Evolutionary conservation across 2,888 invertebrate species (phyloP).

Genomic region (Dryobotodes eremita): DNA sequence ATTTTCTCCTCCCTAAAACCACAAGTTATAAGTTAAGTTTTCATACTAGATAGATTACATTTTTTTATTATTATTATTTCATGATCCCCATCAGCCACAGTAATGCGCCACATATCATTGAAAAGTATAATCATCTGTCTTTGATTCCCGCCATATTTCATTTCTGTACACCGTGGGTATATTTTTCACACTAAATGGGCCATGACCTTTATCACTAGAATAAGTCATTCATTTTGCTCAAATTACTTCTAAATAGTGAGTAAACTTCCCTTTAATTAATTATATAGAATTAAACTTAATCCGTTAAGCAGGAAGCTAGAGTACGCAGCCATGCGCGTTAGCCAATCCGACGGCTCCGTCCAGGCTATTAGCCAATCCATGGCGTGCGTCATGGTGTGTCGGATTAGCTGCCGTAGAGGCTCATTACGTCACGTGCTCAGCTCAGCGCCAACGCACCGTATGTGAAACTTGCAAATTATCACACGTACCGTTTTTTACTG

Average conservation of each 20-base stretch:
- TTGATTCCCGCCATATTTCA: too few relatives aligned
- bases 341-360: constrained; percentile 48
- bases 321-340: constrained; percentile 32
- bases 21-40: too few relatives aligned
- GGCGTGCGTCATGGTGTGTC: constrained; percentile 32
- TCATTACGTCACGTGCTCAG: constrained; percentile 34
- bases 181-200: too few relatives aligned
- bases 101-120: too few relatives aligned
- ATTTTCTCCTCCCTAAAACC: too few relatives aligned
- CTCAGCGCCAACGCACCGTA: background rate
- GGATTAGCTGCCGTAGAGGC: constrained; percentile 31
- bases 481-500: background rate
- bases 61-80: too few relatives aligned
- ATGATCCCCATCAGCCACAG: too few relatives aligned
- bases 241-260: background rate
- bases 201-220: background rate
- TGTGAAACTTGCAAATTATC: constrained; percentile 1
- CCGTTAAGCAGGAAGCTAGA: constrained; percentile 47
- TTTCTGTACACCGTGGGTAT: too few relatives aligned
- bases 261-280: constrained; percentile 13
- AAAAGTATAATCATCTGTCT: too few relatives aligned
- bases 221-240: background rate
- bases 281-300: constrained; percentile 35
- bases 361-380: constrained; percentile 48
- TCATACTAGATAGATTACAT: too few relatives aligned